Evolutionary conservation across 1,140 invertebrate genomes (phyloP).

Genomic region (Pseudomyrmex flavicornis): DNA sequence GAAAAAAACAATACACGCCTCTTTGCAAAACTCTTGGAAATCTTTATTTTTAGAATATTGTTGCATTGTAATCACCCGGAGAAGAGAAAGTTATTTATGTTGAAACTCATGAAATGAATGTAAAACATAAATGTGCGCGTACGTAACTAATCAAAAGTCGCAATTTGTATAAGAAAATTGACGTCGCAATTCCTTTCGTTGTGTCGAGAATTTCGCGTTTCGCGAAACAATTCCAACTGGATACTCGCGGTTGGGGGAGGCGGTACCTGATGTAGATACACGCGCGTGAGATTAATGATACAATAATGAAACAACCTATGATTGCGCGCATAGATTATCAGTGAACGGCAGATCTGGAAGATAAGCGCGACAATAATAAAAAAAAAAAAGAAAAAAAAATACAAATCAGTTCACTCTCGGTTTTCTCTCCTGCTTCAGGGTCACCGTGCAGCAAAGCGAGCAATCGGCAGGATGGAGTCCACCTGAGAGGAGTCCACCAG

Average conservation of each 20-base stretch:
- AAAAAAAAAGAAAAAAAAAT: constrained; percentile 2
- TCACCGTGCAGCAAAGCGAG: constrained; percentile 20
- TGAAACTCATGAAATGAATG: too few relatives aligned
- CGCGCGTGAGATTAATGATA: background rate
- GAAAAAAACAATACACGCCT: too few relatives aligned
- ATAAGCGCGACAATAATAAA: background rate
- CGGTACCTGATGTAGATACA: background rate
- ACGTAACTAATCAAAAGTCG: too few relatives aligned
- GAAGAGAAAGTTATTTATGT: too few relatives aligned
- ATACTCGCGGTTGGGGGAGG: background rate
- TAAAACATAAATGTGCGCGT: too few relatives aligned
- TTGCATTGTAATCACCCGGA: too few relatives aligned
- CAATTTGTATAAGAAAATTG: too few relatives aligned
- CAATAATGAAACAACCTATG: background rate
- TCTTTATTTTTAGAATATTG: too few relatives aligned
- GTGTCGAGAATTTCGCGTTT: too few relatives aligned
- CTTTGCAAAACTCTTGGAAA: too few relatives aligned
- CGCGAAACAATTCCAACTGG: too few relatives aligned
- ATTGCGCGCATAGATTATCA: constrained; percentile 5
- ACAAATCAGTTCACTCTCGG: constrained; percentile 15
- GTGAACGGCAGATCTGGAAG: constrained; percentile 17
- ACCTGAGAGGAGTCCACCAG: constrained; percentile 44
- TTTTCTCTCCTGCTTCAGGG: constrained; percentile 46
- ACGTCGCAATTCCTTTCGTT: too few relatives aligned
- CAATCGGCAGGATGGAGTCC: constrained; percentile 55